Base-by-base conservation (phyloP, 1,140 invertebrate species). In the Armadillidium nasatum region DNA sequence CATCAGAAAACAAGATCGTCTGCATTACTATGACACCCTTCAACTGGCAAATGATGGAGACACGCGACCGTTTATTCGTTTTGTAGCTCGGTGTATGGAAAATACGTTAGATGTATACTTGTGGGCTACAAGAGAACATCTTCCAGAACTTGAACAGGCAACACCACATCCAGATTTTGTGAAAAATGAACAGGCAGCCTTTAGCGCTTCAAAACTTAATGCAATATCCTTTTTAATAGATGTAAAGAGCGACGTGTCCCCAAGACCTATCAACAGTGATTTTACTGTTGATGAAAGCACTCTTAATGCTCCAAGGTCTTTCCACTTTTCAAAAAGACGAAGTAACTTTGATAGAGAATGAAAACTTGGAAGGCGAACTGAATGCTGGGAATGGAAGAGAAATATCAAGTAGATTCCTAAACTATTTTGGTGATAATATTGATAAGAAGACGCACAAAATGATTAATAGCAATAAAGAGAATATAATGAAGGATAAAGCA, bases 51-150 rank as follows among this genome's bases (percentile, higher is more conserved):
- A 99, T 83, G 89, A 92, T 81, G 95, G 95, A 2, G 94, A 97
- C 84, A 89, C 96, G 9, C 87, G 94, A 73, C 95, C 96, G 1
- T 98, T 98, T 86, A 90, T 97, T 7, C 88, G 96, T 83, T 99
- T 98, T 84, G 96, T 98, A 83, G 95, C 95, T 0, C 91, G 95
- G 78, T 96, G 94, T 84, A 95, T 95, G 1, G 94, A 98, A 83
- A 90, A 92, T 83, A 97, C 95, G 0, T 83, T 98, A n/a, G 93
- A 97, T 85, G 88, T 21, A 70, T 54, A 71, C 44, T 21, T 72
- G 9, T 19, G 50, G 71, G 71, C 50, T 33, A 72, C 44, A 10
- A n/a, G 21, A 72, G 71, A 54, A 46, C 71, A 72, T 0, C 15
- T 72, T 0, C 19, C n/a, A 10, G 19, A n/a, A 44, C n/a, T 44